Conservation (phyloP, 1,140 invertebrate species). For the Scaptodrosophila lebanonensis region DNA sequence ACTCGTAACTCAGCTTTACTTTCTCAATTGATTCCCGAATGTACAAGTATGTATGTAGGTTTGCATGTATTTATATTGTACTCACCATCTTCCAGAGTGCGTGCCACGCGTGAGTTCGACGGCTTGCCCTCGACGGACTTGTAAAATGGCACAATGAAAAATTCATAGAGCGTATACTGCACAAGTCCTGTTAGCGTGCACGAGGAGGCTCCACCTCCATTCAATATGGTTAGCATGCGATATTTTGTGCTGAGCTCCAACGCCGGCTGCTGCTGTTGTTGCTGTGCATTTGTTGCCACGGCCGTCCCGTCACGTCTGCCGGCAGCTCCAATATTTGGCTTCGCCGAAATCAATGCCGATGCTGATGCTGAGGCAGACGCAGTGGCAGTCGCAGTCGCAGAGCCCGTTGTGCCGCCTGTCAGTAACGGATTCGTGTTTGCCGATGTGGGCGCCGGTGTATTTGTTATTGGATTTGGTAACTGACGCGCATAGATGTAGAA, state of each 20-base stretch:
- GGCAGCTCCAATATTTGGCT: slow-evolving; percentile 75
- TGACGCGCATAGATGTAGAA: slow-evolving; percentile 80
- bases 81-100: slow-evolving; percentile 87
- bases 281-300: slow-evolving; percentile 13
- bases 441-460: slow-evolving; percentile 33
- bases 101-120: slow-evolving; percentile 84
- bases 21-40: no score
- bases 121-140: slow-evolving; percentile 87
- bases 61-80: slow-evolving; percentile 17
- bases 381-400: slow-evolving; percentile 2
- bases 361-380: slow-evolving; percentile 50
- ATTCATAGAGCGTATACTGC: slow-evolving; percentile 85
- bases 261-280: slow-evolving; percentile 14
- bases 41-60: background rate
- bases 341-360: slow-evolving; percentile 74
- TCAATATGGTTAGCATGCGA: slow-evolving; percentile 82
- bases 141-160: slow-evolving; percentile 88
- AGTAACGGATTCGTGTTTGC: slow-evolving; percentile 60
- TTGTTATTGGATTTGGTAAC: slow-evolving; percentile 64
- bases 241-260: slow-evolving; percentile 77
- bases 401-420: slow-evolving; percentile 11
- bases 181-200: slow-evolving; percentile 83
- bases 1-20: no score
- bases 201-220: slow-evolving; percentile 82
- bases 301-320: slow-evolving; percentile 65